phyloP scores from a whole-genome alignment of 2,113 vertebrate species.

The Elachura formosa region DNA sequence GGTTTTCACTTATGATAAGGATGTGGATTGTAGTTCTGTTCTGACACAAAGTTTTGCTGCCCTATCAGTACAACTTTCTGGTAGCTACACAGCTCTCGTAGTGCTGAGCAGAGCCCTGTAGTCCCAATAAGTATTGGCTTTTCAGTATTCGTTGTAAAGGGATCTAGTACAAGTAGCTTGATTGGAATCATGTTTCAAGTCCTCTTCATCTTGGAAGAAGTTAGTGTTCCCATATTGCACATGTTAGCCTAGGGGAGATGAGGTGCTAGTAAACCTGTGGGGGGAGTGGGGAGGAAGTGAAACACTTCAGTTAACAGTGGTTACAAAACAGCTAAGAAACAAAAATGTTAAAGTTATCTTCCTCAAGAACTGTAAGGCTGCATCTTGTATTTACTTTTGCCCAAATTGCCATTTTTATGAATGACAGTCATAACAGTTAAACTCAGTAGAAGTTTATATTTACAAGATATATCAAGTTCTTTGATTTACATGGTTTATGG shows the following conservation, averaged over 20 bases:
- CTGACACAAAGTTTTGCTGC: not conserved
- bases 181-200: not conserved
- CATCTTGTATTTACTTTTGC: not conserved
- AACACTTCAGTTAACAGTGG: not conserved
- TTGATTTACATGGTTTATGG: not conserved
- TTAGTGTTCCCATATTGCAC: not conserved
- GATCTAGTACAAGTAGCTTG: not conserved
- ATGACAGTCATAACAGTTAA: not conserved
- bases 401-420: not conserved
- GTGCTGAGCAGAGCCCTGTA: not conserved
- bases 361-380: not conserved
- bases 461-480: not conserved
- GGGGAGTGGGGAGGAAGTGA: not conserved
- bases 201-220: not conserved
- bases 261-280: not conserved
- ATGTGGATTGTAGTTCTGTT: not conserved
- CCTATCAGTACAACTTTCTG: not conserved
- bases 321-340: not conserved
- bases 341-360: not conserved
- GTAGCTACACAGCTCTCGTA: not conserved
- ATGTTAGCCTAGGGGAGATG: not conserved
- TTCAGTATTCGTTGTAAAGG: not conserved
- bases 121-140: not conserved
- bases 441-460: not conserved
- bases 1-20: not conserved